These are phyloP conservation scores for Rhagoletis zephyria DNA, from an alignment of 1,140 invertebrate species.

Conservation along the genomic window DNA sequence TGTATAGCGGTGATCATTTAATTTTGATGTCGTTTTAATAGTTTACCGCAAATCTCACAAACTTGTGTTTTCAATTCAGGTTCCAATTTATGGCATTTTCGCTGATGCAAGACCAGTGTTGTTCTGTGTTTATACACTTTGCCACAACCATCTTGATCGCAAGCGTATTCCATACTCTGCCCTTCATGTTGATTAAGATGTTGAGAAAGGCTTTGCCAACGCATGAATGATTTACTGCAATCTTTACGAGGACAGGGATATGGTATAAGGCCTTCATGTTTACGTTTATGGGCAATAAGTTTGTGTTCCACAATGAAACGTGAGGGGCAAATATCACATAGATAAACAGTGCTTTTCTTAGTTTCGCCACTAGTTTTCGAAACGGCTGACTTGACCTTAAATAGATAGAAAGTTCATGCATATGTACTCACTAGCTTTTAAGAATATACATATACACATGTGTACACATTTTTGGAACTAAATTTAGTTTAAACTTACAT, in stretches of 20 bases:
- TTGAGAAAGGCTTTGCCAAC: constrained; percentile 57
- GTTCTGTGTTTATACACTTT: constrained; percentile 66
- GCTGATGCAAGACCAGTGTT: constrained; percentile 62
- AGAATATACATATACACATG: too few relatives aligned
- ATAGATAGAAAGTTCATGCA: not conserved
- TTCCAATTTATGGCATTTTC: constrained; percentile 62
- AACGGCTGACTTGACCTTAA: not conserved
- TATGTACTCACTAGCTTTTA: too few relatives aligned
- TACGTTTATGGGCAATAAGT: constrained; percentile 59
- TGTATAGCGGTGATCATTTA: constrained; percentile 66
- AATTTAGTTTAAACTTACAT: too few relatives aligned
- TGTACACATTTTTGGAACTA: too few relatives aligned
- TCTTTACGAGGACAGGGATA: constrained; percentile 62
- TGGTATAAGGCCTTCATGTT: constrained; percentile 63
- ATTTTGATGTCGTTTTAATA: constrained; percentile 61
- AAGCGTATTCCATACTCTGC: constrained; percentile 55
- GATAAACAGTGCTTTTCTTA: not conserved
- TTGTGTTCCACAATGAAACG: constrained; percentile 59
- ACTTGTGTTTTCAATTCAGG: constrained; percentile 61
- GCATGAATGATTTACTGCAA: constrained; percentile 62
- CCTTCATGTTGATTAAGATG: constrained; percentile 61
- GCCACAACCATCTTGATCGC: constrained; percentile 61
- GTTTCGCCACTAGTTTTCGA: not conserved
- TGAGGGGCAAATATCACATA: constrained; percentile 60
- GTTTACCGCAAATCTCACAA: constrained; percentile 68